A percentile compares a stretch with the other conserved stretches of the same genome.
Evolutionary conservation across 2,113 vertebrate genomes (phyloP).

Genomic region (Plecturocebus donacophilus): DNA sequence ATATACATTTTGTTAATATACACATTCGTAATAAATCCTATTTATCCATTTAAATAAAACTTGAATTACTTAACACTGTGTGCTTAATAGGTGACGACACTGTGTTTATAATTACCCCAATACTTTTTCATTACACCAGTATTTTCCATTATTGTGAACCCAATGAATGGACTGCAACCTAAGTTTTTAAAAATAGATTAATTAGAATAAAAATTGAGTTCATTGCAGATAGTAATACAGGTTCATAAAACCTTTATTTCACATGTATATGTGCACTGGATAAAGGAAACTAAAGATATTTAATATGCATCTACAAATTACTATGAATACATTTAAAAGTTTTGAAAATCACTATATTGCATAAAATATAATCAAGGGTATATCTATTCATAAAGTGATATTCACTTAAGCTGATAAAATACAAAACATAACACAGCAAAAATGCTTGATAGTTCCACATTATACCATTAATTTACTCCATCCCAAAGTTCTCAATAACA

Average conservation of each 20-base stretch:
- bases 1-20: background rate
- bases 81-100: background rate
- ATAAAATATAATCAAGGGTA: background rate
- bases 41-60: slow-evolving; percentile 37
- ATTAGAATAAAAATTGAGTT: background rate
- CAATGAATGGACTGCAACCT: background rate
- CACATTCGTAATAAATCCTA: background rate
- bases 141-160: background rate
- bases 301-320: background rate
- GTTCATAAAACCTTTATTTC: background rate
- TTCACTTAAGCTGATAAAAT: background rate
- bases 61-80: background rate
- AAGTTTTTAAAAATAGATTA: background rate
- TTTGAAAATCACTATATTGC: background rate
- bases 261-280: background rate
- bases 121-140: background rate
- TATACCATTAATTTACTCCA: background rate
- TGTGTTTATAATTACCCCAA: background rate
- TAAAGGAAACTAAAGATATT: background rate
- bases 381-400: background rate
- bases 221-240: background rate
- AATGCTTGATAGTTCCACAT: background rate
- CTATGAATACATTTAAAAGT: background rate
- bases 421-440: background rate
- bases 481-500: background rate